Percentiles rank a stretch among this genome's conserved stretches.
These are phyloP conservation scores for Callaeas wilsoni DNA, from an alignment of 2,113 vertebrate genomes.

Conservation along the genomic window DNA sequence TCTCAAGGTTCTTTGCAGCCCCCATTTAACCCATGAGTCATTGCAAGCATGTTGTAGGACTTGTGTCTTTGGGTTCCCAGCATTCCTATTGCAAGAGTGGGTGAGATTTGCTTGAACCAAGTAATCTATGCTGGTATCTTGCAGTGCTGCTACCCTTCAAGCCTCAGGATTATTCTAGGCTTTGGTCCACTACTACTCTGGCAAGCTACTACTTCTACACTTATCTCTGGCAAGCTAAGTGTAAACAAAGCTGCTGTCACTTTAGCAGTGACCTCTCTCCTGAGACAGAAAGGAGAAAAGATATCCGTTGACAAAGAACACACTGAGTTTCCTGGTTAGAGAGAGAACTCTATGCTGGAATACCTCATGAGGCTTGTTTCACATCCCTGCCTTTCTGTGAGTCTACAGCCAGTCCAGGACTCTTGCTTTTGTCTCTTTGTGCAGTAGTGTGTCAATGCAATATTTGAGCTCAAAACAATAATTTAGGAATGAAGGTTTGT, in stretches of 20 bases:
- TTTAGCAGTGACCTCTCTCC: neutral
- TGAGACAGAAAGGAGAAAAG: neutral
- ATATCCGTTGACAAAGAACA: neutral
- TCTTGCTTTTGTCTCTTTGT: neutral
- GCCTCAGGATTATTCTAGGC: neutral
- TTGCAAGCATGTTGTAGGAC: neutral
- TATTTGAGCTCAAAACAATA: neutral
- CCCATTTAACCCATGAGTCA: neutral
- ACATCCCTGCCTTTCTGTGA: neutral
- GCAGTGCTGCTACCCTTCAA: neutral
- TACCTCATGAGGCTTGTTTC: neutral
- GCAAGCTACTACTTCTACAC: neutral
- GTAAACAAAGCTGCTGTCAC: neutral
- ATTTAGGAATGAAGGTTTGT: neutral
- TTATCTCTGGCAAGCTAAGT: neutral
- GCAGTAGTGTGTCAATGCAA: neutral
- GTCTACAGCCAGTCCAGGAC: neutral
- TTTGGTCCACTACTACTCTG: neutral
- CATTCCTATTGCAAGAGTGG: neutral
- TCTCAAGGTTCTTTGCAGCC: neutral
- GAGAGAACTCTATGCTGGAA: neutral
- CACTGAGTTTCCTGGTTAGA: neutral
- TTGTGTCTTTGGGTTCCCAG: neutral
- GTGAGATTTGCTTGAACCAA: neutral
- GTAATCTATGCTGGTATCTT: neutral